These are phyloP conservation scores for Egretta garzetta DNA, from an alignment of 2,113 vertebrate species.

Conservation along the genomic window DNA sequence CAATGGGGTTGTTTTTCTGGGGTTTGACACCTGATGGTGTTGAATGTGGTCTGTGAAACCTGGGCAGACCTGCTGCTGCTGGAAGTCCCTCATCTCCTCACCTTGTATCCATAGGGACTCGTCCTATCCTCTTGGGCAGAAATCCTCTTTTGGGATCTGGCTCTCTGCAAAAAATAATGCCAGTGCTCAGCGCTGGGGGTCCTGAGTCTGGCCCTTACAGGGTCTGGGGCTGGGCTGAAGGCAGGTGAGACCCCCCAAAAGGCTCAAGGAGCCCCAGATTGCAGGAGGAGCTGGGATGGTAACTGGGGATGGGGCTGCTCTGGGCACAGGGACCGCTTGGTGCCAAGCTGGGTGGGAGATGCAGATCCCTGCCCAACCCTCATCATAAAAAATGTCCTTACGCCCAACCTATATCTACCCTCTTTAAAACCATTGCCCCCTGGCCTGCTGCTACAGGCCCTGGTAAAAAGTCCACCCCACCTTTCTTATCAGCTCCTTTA, in stretches of 20 bases:
- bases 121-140: neutral
- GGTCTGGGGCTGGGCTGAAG: neutral
- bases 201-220: neutral
- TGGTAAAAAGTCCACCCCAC: neutral
- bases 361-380: neutral
- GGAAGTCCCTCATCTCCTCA: neutral
- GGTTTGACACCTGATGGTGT: neutral
- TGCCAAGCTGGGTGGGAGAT: accelerated
- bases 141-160: neutral
- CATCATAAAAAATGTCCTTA: accelerated
- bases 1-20: neutral
- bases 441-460: neutral
- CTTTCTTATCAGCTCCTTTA: neutral
- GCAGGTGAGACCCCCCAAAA: neutral
- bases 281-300: neutral
- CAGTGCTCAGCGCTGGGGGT: neutral
- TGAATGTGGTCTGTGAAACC: neutral
- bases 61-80: neutral
- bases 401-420: accelerated
- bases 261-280: neutral
- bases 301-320: neutral
- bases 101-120: accelerated
- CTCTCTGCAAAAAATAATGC: accelerated
- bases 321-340: accelerated
- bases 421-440: neutral